phyloP scores from a whole-genome alignment of 2,888 invertebrate species.

The Octodonta nipae region DNA sequence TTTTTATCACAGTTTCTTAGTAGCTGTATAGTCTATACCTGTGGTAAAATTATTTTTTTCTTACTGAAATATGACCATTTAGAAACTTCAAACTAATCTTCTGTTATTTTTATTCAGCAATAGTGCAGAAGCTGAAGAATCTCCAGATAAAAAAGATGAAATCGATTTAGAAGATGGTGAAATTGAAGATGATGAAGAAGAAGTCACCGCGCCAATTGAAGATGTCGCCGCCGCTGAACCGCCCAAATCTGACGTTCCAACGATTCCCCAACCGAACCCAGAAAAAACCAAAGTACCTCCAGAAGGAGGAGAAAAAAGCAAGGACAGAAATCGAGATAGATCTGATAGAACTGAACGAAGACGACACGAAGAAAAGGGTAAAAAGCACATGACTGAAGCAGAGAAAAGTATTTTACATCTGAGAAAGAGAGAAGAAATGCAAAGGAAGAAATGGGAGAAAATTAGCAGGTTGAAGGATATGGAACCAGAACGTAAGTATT shows the following conservation, averaged over 20 bases:
- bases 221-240: constrained; percentile 5
- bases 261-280: constrained; percentile 1
- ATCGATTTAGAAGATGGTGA: constrained; percentile 71
- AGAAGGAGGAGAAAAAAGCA: too few relatives aligned
- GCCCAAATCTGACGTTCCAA: constrained; percentile 4
- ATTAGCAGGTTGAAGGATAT: constrained; percentile 24
- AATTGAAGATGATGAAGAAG: constrained; percentile 58
- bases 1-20: too few relatives aligned
- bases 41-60: not conserved
- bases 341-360: constrained; percentile 12
- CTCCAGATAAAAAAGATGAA: constrained; percentile 40
- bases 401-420: constrained; percentile 34
- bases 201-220: constrained; percentile 17
- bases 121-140: constrained; percentile 12
- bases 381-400: constrained; percentile 33
- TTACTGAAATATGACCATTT: not conserved
- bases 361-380: constrained; percentile 23
- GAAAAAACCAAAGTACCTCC: too few relatives aligned
- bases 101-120: constrained; percentile 12
- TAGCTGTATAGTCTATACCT: too few relatives aligned
- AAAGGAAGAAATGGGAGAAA: constrained; percentile 32
- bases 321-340: not conserved
- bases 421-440: constrained; percentile 31
- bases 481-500: constrained; percentile 14
- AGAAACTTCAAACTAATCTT: constrained; percentile 1